phyloP scores from a whole-genome alignment of 1,140 invertebrate genomes.

The Rhizoglyphus robini region DNA sequence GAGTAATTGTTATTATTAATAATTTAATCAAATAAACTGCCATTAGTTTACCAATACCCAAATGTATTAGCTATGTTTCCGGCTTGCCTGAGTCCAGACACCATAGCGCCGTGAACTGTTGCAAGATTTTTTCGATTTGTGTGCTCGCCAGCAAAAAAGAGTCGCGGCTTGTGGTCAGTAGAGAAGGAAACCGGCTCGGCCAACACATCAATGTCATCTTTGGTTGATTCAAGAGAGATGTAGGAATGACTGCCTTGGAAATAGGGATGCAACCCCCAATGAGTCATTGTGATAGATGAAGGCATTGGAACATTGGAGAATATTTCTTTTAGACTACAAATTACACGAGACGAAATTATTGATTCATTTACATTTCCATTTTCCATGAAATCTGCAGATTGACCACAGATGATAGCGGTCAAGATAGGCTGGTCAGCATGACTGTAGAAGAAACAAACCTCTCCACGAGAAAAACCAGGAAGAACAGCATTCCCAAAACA shows the following conservation, averaged over 20 bases:
- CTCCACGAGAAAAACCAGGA: constrained; percentile 83
- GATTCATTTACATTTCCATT: too few species aligned
- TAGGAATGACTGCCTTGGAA: constrained; percentile 90
- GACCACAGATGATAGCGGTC: neutral
- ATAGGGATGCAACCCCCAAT: constrained; percentile 91
- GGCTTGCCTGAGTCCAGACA: constrained; percentile 85
- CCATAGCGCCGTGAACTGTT: constrained; percentile 89
- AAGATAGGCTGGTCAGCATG: neutral
- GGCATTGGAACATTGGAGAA: constrained; percentile 90
- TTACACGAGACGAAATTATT: constrained; percentile 89
- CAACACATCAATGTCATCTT: constrained; percentile 88
- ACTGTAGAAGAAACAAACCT: constrained; percentile 59
- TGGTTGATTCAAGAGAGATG: constrained; percentile 83
- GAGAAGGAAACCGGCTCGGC: constrained; percentile 63
- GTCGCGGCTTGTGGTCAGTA: constrained; percentile 38
- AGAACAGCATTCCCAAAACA: constrained; percentile 92
- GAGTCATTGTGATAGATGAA: constrained; percentile 87
- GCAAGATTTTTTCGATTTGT: constrained; percentile 96
- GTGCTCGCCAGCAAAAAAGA: constrained; percentile 92
- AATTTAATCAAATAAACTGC: neutral
- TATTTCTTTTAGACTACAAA: constrained; percentile 80
- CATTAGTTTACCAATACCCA: constrained; percentile 36
- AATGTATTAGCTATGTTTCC: constrained; percentile 76
- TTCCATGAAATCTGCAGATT: constrained; percentile 69
- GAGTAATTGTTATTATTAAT: too few species aligned